phyloP scores from a whole-genome alignment of 2,113 vertebrate species.

The Xiphorhynchus elegans region DNA sequence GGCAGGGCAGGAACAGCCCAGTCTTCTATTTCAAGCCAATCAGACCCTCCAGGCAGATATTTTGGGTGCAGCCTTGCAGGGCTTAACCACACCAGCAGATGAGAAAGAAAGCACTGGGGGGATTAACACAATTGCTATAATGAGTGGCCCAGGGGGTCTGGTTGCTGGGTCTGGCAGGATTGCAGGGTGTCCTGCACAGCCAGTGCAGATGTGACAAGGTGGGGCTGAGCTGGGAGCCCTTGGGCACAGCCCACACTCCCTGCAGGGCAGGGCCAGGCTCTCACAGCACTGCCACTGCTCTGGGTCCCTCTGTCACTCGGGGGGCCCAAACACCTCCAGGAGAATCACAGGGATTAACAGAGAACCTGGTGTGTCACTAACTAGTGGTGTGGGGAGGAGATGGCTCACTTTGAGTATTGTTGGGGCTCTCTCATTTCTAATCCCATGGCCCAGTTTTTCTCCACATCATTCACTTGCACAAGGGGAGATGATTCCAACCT shows the following conservation, averaged over 20 bases:
- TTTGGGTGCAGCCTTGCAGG: not conserved
- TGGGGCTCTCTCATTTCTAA: not conserved
- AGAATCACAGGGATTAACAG: not conserved
- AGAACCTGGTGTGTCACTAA: not conserved
- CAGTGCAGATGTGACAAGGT: not conserved
- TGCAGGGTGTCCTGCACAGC: not conserved
- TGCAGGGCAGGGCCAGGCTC: not conserved
- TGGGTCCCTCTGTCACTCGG: not conserved
- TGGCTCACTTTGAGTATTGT: not conserved
- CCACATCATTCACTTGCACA: not conserved
- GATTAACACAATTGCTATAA: not conserved
- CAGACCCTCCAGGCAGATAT: not conserved
- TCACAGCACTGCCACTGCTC: not conserved
- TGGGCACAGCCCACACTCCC: not conserved
- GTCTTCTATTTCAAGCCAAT: not conserved
- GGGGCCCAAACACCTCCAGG: not conserved
- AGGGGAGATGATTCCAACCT: not conserved
- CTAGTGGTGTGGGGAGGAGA: not conserved
- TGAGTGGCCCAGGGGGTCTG: not conserved
- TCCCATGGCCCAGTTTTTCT: not conserved
- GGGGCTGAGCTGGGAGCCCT: not conserved
- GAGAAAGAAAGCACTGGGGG: not conserved
- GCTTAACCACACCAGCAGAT: not conserved
- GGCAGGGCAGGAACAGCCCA: not conserved
- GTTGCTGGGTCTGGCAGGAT: not conserved